Base-by-base conservation (phyloP, 2,113 vertebrate species). In the Octodon degus region DNA sequence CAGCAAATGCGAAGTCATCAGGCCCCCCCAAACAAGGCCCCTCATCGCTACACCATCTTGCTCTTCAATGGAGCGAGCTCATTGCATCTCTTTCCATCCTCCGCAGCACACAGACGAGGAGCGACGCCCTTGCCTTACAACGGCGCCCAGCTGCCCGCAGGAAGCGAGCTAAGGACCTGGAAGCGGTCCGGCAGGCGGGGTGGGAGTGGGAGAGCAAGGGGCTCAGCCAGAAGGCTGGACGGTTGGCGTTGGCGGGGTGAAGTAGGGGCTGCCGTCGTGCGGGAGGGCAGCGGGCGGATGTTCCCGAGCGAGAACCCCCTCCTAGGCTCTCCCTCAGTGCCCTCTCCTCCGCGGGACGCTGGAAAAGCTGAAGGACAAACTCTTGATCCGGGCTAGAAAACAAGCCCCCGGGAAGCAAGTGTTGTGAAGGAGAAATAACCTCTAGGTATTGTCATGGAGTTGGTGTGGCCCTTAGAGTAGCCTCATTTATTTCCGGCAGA, bases 401-500 rank as follows among this genome's bases (percentile, higher is more conserved):
- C 50, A 74, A 94, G 32, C 58, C 92, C 50, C 55, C 9, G 53
- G 27, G 89, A 76, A 95, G 68, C 7, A 92, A 79, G 76, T 34
- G 47, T 77, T 2, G 0, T 1, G 1, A 89, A 67, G 77, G 76
- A 72, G 95, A 95, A 70, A 22, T 77, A 27, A 80, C 74, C 93
- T 93, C 55, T 43, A 92, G 88, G 70, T 84, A 34, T 58, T 47
- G 37, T 80, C 80, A 12, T 20, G 27, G 53, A 68, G 9, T 47
- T 92, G 60, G 43, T 89, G 12, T 82, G 65, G 85, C 76, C 37
- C 60, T 79, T 53, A 92, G 89, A 83, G 9, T 55, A 67, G 86
- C 53, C 17, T 55, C 95, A 95, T 96, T 95, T 94, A 92, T 97
- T 97, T 95, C 94, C 95, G 90, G 43, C 55, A 82, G 96, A 94